Evolutionary conservation across 1,140 invertebrate genomes (phyloP).

Genomic region (Macrocentrus cingulum): DNA sequence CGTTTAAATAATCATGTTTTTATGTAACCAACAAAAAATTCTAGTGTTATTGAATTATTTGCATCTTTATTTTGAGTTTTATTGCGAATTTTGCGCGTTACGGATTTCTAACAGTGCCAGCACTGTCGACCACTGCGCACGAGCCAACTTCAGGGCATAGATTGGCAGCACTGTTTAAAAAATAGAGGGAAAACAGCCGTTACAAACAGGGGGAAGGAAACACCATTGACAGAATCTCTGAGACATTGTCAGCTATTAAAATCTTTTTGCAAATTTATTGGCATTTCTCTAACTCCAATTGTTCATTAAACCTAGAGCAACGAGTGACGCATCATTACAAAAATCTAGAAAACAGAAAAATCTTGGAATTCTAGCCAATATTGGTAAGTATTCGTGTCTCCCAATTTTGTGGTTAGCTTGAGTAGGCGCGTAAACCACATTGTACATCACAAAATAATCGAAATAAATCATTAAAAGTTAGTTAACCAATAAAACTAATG

Average conservation of each 20-base stretch:
- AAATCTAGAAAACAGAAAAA: neutral
- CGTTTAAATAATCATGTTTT: too few relatives aligned
- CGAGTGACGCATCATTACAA: neutral
- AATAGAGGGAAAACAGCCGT: slow-evolving; percentile 26
- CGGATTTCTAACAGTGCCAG: too few relatives aligned
- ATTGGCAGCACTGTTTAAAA: slow-evolving; percentile 20
- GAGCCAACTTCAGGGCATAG: too few relatives aligned
- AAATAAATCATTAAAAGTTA: neutral
- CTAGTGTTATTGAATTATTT: too few relatives aligned
- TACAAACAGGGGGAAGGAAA: neutral
- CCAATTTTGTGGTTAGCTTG: slow-evolving; percentile 19
- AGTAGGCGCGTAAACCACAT: slow-evolving; percentile 9
- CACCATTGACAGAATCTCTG: neutral
- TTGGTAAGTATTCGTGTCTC: neutral
- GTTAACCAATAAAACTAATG: too few relatives aligned
- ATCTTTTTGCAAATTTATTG: neutral
- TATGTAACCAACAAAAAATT: too few relatives aligned
- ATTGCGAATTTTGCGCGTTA: too few relatives aligned
- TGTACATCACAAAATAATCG: neutral
- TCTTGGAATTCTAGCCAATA: neutral
- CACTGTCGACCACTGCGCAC: too few relatives aligned
- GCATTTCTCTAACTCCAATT: neutral
- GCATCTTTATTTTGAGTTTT: too few relatives aligned
- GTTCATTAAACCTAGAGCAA: neutral
- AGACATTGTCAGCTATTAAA: neutral